phyloP scores from a whole-genome alignment of 2,888 invertebrate genomes.

The Kuschelorhynchus macadamiae region DNA sequence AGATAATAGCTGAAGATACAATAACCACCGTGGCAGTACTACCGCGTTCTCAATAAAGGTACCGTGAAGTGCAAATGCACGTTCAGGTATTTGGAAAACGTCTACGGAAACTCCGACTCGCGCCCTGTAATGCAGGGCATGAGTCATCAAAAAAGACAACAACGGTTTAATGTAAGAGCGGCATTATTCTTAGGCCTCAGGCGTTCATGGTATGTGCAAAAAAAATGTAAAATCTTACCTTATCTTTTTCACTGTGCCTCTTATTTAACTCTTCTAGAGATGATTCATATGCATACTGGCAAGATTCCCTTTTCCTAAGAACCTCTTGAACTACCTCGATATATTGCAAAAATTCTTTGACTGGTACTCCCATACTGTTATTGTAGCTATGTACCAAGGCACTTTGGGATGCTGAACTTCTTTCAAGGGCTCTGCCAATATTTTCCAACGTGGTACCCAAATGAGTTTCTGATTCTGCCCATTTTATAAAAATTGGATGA shows the following conservation, averaged over 20 bases:
- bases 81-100: too few species aligned
- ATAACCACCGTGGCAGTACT: too few species aligned
- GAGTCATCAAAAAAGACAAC: too few species aligned
- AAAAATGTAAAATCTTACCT: slow-evolving; percentile 70
- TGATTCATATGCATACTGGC: slow-evolving; percentile 76
- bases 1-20: too few species aligned
- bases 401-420: slow-evolving; percentile 70
- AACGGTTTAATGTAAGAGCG: too few species aligned
- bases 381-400: slow-evolving; percentile 66
- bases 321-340: slow-evolving; percentile 79
- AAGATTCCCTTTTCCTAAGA: slow-evolving; percentile 74
- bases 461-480: slow-evolving; percentile 74
- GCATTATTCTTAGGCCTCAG: too few species aligned
- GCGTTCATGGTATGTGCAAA: too few species aligned
- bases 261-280: slow-evolving; percentile 76
- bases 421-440: slow-evolving; percentile 69
- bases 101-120: too few species aligned
- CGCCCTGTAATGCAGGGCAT: too few species aligned
- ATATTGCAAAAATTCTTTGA: slow-evolving; percentile 76
- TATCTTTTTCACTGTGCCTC: slow-evolving; percentile 75
- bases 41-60: too few species aligned
- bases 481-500: slow-evolving; percentile 75
- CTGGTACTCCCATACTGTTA: slow-evolving; percentile 68
- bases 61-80: too few species aligned
- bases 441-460: slow-evolving; percentile 68